Evolutionary conservation across 2,888 invertebrate species (phyloP).

Genomic region (Platycheirus rosarum): DNA sequence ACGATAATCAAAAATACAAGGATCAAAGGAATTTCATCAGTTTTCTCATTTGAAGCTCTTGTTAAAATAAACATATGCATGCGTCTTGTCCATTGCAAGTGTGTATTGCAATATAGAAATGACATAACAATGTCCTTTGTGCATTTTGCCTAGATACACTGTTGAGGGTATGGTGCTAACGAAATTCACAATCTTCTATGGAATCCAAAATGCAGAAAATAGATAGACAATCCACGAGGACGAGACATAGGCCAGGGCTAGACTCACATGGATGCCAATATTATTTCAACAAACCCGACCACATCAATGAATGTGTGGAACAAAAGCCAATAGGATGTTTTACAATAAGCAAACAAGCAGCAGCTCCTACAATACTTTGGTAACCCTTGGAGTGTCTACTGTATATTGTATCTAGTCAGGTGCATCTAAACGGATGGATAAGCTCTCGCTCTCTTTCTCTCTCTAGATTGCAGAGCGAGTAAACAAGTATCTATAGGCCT

Average conservation of each 20-base stretch:
- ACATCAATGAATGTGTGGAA: constrained; percentile 63
- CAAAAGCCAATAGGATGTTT: constrained; percentile 71
- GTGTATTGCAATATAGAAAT: constrained; percentile 1
- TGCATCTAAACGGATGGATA: constrained; percentile 68
- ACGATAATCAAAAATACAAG: constrained; percentile 4
- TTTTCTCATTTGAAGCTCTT: too few relatives aligned
- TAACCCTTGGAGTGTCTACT: constrained; percentile 64
- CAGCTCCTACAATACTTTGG: constrained; percentile 29
- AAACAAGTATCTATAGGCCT: constrained; percentile 32
- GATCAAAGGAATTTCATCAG: constrained; percentile 27
- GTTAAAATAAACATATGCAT: too few relatives aligned
- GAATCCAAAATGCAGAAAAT: constrained; percentile 39
- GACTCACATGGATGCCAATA: constrained; percentile 45
- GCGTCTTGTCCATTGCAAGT: too few relatives aligned
- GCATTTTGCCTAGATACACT: too few relatives aligned
- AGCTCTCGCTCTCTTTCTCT: too few relatives aligned
- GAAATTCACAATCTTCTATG: constrained; percentile 40
- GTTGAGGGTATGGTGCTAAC: constrained; percentile 1
- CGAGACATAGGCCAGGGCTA: background rate
- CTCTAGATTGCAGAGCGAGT: background rate
- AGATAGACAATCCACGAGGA: background rate
- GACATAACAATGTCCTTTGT: constrained; percentile 18
- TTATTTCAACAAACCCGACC: constrained; percentile 62
- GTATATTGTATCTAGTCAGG: constrained; percentile 61
- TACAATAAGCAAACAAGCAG: constrained; percentile 68